Base-by-base conservation (phyloP, 2,888 invertebrate genomes). In the Caenorhabditis auriculariae region DNA sequence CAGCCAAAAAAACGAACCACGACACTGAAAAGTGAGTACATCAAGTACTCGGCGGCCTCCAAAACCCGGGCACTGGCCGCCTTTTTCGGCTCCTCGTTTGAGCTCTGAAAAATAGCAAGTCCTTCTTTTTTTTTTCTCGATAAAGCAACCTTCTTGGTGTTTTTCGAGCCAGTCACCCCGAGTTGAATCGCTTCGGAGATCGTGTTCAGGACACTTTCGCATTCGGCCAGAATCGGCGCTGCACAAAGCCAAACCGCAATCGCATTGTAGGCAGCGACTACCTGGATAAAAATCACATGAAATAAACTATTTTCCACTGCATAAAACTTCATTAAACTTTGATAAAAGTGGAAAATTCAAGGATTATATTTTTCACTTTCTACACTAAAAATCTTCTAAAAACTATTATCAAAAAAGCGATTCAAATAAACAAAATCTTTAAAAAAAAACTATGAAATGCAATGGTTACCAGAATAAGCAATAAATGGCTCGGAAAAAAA, bases 181-280 rank as follows among this genome's bases (percentile, higher is more conserved):
- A 96, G 87, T 83, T 98, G 96, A 2, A 95, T 91, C 0, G 95
- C 94, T 84, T 98, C 95, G 63, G 96, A 86, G 51, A 98, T 90
- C 32, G 91, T 91, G 64, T 90, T 89, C 35, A 96, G 87, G 81
- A 93, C 93, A 81, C 92, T 93, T 73, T 90, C 89, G 82, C 95
- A 95, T 81, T 90, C 88, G 45, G 96, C 85, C 51, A 98, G 85
- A 77, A 89, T 88, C 6, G 93, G 91, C 84, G 94, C 91, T 63
- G 93, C 89, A 69, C 90, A 87, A 52, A 98, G 86, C 95, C 96
- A 96, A 21, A 91, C 88, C 6, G 82, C 83, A 9, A 86, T 82
- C 64, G 85, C 85, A 55, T 84, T 84, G 75, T 84, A 86, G 7
- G 86, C 86, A 12, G 85, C 92, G 87, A 81, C 93, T 87, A 84